A percentile compares a stretch with the other conserved stretches of the same genome.
Conservation (phyloP, 2,888 invertebrate species). For the Heliconius charithonia region DNA sequence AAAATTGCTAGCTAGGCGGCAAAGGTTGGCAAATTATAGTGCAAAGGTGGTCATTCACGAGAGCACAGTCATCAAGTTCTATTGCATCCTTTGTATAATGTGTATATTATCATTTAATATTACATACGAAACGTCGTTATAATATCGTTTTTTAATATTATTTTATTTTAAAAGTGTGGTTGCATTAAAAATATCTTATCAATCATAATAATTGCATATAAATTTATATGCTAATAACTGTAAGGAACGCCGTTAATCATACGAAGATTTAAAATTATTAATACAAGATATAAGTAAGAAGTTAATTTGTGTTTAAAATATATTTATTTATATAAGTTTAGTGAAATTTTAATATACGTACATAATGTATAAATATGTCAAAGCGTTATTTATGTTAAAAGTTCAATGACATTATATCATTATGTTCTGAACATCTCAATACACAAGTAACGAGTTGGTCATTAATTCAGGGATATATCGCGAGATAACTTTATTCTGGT, state of each 20-base stretch:
- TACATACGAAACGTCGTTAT: not conserved
- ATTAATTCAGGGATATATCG: constrained; percentile 83
- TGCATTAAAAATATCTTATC: not conserved
- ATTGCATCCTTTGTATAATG: constrained; percentile 54
- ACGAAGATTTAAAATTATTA: not conserved
- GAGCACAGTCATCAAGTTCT: constrained; percentile 67
- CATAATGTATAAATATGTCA: constrained; percentile 1
- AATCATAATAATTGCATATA: not conserved
- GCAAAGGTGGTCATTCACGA: constrained; percentile 64
- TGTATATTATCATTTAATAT: constrained; percentile 9
- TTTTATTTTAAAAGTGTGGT: not conserved
- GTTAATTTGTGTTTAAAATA: not conserved
- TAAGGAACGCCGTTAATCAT: not conserved
- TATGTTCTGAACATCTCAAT: constrained; percentile 80
- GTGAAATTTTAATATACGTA: not conserved
- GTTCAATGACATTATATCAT: constrained; percentile 70
- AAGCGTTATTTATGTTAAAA: constrained; percentile 50
- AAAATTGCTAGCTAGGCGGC: constrained; percentile 78
- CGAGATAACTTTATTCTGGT: constrained; percentile 84
- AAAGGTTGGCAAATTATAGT: constrained; percentile 81
- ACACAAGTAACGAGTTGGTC: constrained; percentile 82
- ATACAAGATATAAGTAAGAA: not conserved
- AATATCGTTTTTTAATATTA: not conserved
- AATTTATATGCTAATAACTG: not conserved
- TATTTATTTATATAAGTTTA: not conserved